Evolutionary conservation across 2,113 vertebrate genomes (phyloP).

Genomic region (Oncorhynchus tshawytscha): DNA sequence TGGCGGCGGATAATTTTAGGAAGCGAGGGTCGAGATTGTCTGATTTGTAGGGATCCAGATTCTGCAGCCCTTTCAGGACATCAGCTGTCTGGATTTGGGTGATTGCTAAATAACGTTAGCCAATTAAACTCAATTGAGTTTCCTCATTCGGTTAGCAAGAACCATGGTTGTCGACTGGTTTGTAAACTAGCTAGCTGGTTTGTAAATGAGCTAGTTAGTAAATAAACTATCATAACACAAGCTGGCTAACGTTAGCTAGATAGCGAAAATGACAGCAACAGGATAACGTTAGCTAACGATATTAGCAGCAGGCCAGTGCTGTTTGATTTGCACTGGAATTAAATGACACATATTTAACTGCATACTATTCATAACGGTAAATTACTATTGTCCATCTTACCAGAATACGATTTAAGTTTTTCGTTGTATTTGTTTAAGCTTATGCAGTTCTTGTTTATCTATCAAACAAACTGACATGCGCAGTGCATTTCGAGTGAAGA

Average conservation of each 20-base stretch:
- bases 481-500: too few species aligned
- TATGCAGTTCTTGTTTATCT: neutral
- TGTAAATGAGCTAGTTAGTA: neutral
- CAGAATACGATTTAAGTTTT: neutral
- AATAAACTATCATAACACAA: neutral
- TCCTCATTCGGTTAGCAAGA: neutral
- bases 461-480: neutral
- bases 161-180: neutral
- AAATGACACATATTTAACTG: neutral
- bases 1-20: too few species aligned
- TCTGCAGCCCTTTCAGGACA: too few species aligned
- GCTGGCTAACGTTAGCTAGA: neutral
- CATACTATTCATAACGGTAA: neutral
- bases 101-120: too few species aligned
- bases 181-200: neutral
- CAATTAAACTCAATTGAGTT: too few species aligned
- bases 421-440: neutral
- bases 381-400: neutral
- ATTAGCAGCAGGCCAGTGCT: neutral
- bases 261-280: neutral
- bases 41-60: too few species aligned
- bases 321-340: neutral
- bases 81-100: too few species aligned
- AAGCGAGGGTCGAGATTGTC: too few species aligned
- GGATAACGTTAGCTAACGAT: neutral